These are phyloP conservation scores for Rhagoletis zephyria DNA, from an alignment of 1,140 invertebrate species.

Conservation along the genomic window DNA sequence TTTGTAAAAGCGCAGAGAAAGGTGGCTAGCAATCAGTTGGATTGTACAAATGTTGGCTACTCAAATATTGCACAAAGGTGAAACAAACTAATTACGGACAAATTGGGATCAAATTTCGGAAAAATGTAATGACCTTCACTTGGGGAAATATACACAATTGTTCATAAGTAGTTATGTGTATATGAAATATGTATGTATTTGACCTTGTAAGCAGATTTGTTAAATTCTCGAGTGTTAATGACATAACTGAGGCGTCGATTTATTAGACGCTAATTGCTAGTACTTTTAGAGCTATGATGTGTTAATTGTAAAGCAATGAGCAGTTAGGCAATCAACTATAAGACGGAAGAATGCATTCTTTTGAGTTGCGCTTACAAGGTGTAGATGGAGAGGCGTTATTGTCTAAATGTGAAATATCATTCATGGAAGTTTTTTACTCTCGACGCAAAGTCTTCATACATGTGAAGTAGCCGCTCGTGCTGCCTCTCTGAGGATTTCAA, in stretches of 20 bases:
- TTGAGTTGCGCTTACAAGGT: background rate
- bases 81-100: background rate
- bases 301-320: background rate
- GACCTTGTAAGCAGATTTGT: background rate
- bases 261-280: constrained; percentile 18
- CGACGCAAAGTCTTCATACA: background rate
- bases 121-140: background rate
- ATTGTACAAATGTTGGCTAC: background rate
- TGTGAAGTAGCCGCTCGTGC: background rate
- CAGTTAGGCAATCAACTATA: background rate
- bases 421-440: too few relatives aligned
- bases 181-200: too few relatives aligned
- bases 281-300: background rate
- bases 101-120: background rate
- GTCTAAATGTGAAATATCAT: too few relatives aligned
- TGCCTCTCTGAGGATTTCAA: background rate
- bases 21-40: background rate
- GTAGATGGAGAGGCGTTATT: too few relatives aligned
- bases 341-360: background rate
- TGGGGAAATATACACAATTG: background rate
- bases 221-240: background rate
- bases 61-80: background rate
- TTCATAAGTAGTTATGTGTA: background rate
- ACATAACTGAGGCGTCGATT: background rate
- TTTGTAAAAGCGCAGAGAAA: background rate